Evolutionary conservation across 2,797 vertebrate species (phyloP), one percentile per base, ranked within the genome.

Genomic region (Falco naumanni): DNA sequence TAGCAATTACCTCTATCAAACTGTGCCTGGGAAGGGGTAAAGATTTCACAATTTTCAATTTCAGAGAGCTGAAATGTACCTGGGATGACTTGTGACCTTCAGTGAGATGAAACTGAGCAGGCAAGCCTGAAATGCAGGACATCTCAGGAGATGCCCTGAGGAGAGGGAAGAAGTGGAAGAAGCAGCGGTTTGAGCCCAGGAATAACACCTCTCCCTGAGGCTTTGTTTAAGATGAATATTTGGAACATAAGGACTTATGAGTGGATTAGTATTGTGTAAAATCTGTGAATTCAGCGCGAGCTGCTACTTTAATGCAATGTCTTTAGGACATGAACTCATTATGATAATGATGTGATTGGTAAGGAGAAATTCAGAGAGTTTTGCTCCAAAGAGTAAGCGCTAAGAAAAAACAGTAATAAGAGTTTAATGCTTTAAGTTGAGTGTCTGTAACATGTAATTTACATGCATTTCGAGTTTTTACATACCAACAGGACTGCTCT

Each of bases 281-380:
- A 95, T 87, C 65, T 88, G 64, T 92, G 83, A 96, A 94, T 96
- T 96, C 76, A 93, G 88, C 3, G 20, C 6, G 37, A 84, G 70
- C 59, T 4, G 25, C 21, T 81, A 77, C 80, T 95, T 96, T 94
- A 95, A 96, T 70, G 71, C 12, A 2, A 83, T 96, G 80, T 95
- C 89, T 97, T 94, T 78, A 95, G 97, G 94, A 96, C 53, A 89
- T 92, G 79, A 97, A 94, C 89, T 97, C 65, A 90, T 97, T 96
- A 96, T 84, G 48, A 68, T 96, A 95, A 96, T 76, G 63, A 96
- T 72, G 65, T 94, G 89, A 96, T 85, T 88, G 93, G 81, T 87
- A 95, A 95, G 89, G 70, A 94, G 83, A 97, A 90, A 76, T 93
- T 95, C 93, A 90, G 88, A 84, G 66, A 18, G 51, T 89, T 96